phyloP scores from a whole-genome alignment of 2,888 invertebrate species.

The Colletes collaris region DNA sequence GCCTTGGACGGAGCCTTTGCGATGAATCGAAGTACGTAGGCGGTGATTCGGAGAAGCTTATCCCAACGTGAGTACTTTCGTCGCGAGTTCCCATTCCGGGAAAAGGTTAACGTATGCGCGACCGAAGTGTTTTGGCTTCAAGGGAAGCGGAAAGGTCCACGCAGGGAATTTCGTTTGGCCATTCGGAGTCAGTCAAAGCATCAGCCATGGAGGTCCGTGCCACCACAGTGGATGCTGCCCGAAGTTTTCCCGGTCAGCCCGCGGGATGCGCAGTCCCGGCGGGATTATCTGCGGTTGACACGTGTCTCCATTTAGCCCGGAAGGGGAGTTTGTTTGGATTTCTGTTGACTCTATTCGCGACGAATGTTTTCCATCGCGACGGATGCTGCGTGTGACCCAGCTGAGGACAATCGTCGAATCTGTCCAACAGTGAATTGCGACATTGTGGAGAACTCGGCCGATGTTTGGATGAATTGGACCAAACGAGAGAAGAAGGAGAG shows the following conservation, averaged over 20 bases:
- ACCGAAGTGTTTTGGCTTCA: too few species aligned
- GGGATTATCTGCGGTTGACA: constrained; percentile 4
- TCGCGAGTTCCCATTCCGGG: too few species aligned
- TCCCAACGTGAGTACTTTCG: background rate
- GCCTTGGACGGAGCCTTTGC: too few species aligned
- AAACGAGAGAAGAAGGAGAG: background rate
- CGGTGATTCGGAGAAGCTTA: background rate
- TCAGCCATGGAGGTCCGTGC: too few species aligned
- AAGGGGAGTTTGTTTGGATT: background rate
- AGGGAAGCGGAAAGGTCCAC: too few species aligned
- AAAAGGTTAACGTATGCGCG: too few species aligned
- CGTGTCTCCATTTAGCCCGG: constrained; percentile 4
- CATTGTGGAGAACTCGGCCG: rapidly evolving
- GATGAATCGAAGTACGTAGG: constrained; percentile 4
- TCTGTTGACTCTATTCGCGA: constrained; percentile 5
- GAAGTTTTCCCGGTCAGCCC: too few species aligned
- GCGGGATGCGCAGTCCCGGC: background rate
- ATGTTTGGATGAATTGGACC: background rate
- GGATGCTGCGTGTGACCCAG: background rate
- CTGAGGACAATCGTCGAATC: constrained; percentile 3
- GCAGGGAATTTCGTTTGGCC: too few species aligned
- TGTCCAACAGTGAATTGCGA: background rate
- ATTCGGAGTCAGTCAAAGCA: too few species aligned
- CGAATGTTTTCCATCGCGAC: too few species aligned
- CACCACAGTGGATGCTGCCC: too few species aligned